A percentile compares a stretch with the other conserved stretches of the same genome.
phyloP scores from a whole-genome alignment of 2,888 invertebrate species.

The Cosmorhoe ocellata region DNA sequence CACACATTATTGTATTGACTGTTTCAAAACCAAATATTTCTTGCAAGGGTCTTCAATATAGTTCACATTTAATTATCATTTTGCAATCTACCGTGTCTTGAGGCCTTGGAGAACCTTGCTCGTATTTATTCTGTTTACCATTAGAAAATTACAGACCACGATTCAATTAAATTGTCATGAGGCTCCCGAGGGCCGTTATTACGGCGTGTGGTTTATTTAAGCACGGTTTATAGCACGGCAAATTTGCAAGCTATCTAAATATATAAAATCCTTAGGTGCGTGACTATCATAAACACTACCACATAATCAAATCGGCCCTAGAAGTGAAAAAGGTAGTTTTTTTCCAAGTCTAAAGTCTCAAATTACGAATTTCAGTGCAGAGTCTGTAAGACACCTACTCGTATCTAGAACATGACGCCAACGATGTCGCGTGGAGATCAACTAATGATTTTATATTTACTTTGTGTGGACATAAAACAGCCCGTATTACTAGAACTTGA shows the following conservation, averaged over 20 bases:
- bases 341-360: too few relatives aligned
- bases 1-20: too few relatives aligned
- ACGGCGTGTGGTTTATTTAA: slow-evolving; percentile 46
- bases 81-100: slow-evolving; percentile 4
- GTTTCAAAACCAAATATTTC: too few relatives aligned
- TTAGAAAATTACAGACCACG: slow-evolving; percentile 48
- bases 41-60: background rate
- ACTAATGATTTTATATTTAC: slow-evolving; percentile 15
- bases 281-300: too few relatives aligned
- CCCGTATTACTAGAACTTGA: slow-evolving; percentile 1
- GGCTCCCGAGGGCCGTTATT: slow-evolving; percentile 51
- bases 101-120: slow-evolving; percentile 17
- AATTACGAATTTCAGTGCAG: too few relatives aligned
- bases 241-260: slow-evolving; percentile 28
- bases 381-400: too few relatives aligned
- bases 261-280: too few relatives aligned
- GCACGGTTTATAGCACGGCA: slow-evolving; percentile 38
- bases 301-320: too few relatives aligned
- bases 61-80: slow-evolving; percentile 3
- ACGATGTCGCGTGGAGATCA: too few relatives aligned
- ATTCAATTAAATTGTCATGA: slow-evolving; percentile 68
- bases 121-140: slow-evolving; percentile 29
- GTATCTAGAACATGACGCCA: too few relatives aligned
- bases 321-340: too few relatives aligned
- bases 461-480: slow-evolving; percentile 10